phyloP scores from a whole-genome alignment of 2,113 vertebrate genomes.

The Microcebus ravelobensis region DNA sequence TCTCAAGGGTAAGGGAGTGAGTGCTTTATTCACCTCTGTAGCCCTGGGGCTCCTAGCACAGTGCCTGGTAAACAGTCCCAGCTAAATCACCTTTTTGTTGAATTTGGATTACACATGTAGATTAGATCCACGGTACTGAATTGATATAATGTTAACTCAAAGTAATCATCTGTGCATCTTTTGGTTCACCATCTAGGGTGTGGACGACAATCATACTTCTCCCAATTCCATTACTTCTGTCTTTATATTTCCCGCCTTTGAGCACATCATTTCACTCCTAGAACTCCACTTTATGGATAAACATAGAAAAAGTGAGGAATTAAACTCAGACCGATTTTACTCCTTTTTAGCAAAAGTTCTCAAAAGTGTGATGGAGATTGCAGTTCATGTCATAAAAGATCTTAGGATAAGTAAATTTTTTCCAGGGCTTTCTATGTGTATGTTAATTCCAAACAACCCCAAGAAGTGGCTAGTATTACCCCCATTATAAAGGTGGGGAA shows the following conservation, averaged over 20 bases:
- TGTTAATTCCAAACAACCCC: neutral
- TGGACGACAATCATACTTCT: neutral
- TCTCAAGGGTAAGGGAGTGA: neutral
- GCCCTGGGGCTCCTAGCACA: neutral
- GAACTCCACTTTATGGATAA: constrained; percentile 13
- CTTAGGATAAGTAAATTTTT: neutral
- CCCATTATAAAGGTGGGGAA: neutral
- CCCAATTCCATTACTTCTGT: neutral
- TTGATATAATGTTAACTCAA: neutral
- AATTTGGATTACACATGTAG: neutral
- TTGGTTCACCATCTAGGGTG: neutral
- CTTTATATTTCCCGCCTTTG: neutral
- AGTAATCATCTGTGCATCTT: neutral
- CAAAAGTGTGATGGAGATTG: neutral
- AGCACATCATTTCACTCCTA: neutral
- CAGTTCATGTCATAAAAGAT: neutral
- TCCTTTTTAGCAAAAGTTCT: neutral
- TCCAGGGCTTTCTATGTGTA: neutral
- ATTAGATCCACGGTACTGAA: neutral
- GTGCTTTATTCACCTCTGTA: neutral
- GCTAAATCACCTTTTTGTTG: neutral
- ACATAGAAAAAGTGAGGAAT: neutral
- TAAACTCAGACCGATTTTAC: neutral
- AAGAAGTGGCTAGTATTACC: neutral
- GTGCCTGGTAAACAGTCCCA: neutral